phyloP scores from a whole-genome alignment of 2,113 vertebrate genomes.

The Carollia perspicillata region DNA sequence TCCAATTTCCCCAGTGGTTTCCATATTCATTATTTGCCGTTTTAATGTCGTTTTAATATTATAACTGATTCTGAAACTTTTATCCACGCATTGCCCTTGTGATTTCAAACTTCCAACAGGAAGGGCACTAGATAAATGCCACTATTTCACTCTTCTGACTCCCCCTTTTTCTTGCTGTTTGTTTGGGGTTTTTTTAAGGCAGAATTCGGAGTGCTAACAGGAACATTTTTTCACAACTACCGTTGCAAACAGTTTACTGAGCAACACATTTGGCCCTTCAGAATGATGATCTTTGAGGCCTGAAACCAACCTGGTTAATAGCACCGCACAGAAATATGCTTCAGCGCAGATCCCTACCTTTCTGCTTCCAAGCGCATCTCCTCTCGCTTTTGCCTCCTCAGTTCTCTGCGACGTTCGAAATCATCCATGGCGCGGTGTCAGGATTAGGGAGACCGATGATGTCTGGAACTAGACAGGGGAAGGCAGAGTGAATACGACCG shows the following conservation, averaged over 20 bases:
- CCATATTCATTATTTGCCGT: neutral
- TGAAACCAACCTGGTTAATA: neutral
- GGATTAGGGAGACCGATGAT: conserved; percentile 51
- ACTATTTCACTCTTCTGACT: neutral
- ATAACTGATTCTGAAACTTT: conserved; percentile 5
- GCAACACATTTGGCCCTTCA: neutral
- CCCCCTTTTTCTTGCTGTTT: neutral
- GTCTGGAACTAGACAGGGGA: conserved; percentile 63
- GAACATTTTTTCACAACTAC: neutral
- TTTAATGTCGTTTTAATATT: neutral
- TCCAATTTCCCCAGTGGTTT: neutral
- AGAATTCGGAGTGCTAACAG: neutral
- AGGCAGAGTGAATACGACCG: conserved; percentile 6
- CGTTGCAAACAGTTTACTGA: neutral
- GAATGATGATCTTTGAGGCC: neutral
- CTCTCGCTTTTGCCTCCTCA: conserved; percentile 97
- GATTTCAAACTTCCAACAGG: neutral
- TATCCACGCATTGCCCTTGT: neutral
- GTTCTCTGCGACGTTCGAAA: conserved; percentile 96
- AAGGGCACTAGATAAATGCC: neutral
- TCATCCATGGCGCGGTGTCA: conserved; percentile 90
- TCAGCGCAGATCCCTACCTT: conserved; percentile 83
- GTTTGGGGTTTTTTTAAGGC: neutral
- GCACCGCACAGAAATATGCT: neutral
- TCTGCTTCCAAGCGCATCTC: conserved; percentile 97